A percentile compares a stretch with the other conserved stretches of the same genome.
Conservation (phyloP, 1,140 invertebrate species). For the Spodoptera frugiperda region DNA sequence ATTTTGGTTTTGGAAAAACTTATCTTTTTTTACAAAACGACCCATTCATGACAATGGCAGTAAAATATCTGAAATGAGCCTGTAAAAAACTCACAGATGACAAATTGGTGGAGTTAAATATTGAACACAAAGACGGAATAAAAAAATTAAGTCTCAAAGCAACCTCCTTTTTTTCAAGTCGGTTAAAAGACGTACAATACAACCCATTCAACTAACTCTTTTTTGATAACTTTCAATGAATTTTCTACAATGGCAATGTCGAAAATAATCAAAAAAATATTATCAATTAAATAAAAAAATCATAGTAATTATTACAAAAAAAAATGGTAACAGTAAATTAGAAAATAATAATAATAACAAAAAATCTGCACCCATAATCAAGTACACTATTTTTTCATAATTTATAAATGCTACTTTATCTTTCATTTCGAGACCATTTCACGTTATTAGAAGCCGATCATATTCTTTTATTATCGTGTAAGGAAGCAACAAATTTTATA, state of each 20-base stretch:
- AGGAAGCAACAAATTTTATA: constrained; percentile 31
- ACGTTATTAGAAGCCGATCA: constrained; percentile 32
- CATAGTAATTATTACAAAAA: constrained; percentile 22
- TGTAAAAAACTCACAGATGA: constrained; percentile 38
- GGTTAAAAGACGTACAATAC: constrained; percentile 10
- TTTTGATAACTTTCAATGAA: constrained; percentile 25
- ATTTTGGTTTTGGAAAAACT: background rate
- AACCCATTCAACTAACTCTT: constrained; percentile 28
- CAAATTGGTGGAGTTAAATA: constrained; percentile 22
- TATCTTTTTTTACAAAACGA: constrained; percentile 3
- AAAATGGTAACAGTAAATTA: constrained; percentile 48
- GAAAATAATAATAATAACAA: constrained; percentile 35
- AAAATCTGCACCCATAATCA: constrained; percentile 38
- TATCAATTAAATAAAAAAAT: constrained; percentile 36
- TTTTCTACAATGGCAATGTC: constrained; percentile 19
- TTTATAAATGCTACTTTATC: constrained; percentile 45
- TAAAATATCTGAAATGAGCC: background rate
- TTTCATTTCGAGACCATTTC: constrained; percentile 42
- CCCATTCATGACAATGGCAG: background rate
- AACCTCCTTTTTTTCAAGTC: background rate
- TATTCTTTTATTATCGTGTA: constrained; percentile 2
- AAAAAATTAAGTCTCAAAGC: constrained; percentile 15
- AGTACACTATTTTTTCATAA: constrained; percentile 47
- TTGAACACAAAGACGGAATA: constrained; percentile 63
- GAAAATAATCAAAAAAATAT: constrained; percentile 38